phyloP scores from a whole-genome alignment of 1,140 invertebrate species.

The Luehdorfia chinensis region DNA sequence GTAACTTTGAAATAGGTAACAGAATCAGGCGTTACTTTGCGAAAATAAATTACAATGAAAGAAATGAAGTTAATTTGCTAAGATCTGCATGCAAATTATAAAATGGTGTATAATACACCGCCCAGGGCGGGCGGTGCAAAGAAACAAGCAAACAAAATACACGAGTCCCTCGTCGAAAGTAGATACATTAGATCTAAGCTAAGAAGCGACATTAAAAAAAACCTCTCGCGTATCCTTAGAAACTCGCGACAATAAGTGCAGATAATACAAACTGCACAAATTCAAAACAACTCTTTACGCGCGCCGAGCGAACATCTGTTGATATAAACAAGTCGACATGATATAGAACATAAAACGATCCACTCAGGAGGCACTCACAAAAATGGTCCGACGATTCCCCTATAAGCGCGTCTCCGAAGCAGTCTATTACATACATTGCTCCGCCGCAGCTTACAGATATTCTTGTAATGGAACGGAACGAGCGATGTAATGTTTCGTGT shows the following conservation, averaged over 20 bases:
- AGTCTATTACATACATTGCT: slow-evolving; percentile 7
- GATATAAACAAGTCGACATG: no score
- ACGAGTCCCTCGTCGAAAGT: background rate
- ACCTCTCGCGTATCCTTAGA: background rate
- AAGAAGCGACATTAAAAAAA: background rate
- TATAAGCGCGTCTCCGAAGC: background rate
- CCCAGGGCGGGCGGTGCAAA: no score
- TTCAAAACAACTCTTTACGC: slow-evolving; percentile 17
- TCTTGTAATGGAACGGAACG: background rate
- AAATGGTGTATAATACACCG: no score
- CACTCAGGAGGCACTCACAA: slow-evolving; percentile 17
- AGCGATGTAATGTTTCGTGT: slow-evolving; percentile 13
- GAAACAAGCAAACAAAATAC: no score
- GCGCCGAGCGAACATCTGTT: slow-evolving; percentile 1
- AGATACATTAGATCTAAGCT: background rate
- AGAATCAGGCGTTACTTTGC: no score
- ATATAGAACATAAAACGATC: slow-evolving; percentile 16
- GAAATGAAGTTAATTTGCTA: no score
- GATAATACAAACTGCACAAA: slow-evolving; percentile 17
- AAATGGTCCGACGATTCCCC: slow-evolving; percentile 14
- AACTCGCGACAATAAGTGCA: slow-evolving; percentile 13
- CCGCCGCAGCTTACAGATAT: background rate
- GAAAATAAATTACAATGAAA: no score
- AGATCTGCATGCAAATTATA: no score
- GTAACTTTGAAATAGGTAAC: no score